Conservation (phyloP, 1,140 invertebrate genomes). For the Drosophila repletoides region DNA sequence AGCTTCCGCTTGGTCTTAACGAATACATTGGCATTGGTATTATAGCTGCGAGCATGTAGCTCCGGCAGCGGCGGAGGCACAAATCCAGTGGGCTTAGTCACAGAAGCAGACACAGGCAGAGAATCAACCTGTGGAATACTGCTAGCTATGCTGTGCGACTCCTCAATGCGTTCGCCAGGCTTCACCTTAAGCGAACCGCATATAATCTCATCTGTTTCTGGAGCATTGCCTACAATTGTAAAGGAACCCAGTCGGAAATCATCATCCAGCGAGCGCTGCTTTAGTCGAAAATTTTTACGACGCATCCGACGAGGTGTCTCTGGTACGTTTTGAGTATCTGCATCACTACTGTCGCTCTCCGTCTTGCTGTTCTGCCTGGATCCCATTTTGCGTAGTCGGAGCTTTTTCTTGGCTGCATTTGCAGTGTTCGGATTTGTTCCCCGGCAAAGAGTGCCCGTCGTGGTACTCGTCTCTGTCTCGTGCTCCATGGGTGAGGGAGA, state of each 20-base stretch:
- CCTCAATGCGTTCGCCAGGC: constrained; percentile 78
- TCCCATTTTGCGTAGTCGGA: constrained; percentile 79
- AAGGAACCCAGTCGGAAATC: constrained; percentile 58
- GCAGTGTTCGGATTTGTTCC: background rate
- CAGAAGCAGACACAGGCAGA: background rate
- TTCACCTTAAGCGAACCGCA: constrained; percentile 72
- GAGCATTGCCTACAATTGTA: background rate
- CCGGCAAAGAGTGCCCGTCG: constrained; percentile 58
- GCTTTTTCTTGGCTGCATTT: constrained; percentile 65
- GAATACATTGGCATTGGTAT: constrained; percentile 84
- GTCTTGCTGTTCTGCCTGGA: constrained; percentile 82
- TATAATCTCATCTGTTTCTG: constrained; percentile 58
- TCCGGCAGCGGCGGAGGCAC: constrained; percentile 66
- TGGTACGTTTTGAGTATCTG: constrained; percentile 81
- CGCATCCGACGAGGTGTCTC: constrained; percentile 76
- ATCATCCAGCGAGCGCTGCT: constrained; percentile 75
- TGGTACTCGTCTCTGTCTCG: constrained; percentile 64
- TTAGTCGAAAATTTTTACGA: constrained; percentile 74
- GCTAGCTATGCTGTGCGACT: constrained; percentile 52
- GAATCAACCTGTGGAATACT: background rate
- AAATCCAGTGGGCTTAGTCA: constrained; percentile 36
- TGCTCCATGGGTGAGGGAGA: constrained; percentile 66
- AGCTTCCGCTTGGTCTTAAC: constrained; percentile 90
- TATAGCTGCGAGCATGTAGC: constrained; percentile 76
- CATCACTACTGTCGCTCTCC: constrained; percentile 83